Conservation (phyloP, 2,797 vertebrate species). For the Ceryle rudis region DNA sequence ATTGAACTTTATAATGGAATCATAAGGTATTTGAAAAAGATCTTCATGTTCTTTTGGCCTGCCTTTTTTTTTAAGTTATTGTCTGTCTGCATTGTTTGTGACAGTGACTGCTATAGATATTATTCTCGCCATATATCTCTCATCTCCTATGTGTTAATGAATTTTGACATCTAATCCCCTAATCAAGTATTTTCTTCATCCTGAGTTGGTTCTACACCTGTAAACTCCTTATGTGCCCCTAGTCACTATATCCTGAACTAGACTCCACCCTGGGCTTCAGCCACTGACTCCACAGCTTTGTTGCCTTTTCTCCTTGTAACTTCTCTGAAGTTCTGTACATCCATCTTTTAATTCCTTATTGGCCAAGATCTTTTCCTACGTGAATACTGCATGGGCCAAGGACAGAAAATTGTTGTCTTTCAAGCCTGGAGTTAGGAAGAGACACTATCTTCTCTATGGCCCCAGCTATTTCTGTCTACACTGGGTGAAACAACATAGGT, state of each 20-base stretch:
- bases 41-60: neutral
- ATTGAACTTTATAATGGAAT: neutral
- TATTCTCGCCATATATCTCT: neutral
- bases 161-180: neutral
- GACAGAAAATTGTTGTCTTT: neutral
- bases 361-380: neutral
- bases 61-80: neutral
- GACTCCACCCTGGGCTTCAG: neutral
- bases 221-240: neutral
- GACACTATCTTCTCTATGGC: neutral
- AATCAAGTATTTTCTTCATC: neutral
- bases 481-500: neutral
- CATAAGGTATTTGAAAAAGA: neutral
- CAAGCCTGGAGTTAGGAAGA: neutral
- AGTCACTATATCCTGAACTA: neutral
- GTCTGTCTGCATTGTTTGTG: neutral
- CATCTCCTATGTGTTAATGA: neutral
- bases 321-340: neutral
- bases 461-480: neutral
- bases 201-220: neutral
- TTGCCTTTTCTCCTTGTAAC: neutral
- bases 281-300: neutral
- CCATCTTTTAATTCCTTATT: neutral
- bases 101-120: neutral
- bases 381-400: neutral